These are phyloP conservation scores for Trachurus trachurus DNA, from an alignment of 2,797 vertebrate genomes.

Conservation along the genomic window DNA sequence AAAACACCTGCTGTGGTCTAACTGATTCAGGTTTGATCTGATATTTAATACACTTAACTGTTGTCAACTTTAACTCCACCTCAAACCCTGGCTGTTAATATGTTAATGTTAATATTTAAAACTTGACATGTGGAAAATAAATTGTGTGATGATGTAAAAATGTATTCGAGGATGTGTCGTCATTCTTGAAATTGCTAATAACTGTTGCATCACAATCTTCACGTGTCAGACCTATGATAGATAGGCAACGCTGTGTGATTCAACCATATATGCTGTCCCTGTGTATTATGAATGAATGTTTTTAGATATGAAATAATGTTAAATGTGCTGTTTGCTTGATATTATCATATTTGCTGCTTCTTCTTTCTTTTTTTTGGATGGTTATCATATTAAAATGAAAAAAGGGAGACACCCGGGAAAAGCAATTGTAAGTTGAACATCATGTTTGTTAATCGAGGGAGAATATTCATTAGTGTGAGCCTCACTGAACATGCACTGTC, in stretches of 20 bases:
- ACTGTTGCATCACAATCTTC: neutral
- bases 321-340: neutral
- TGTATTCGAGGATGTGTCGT: neutral
- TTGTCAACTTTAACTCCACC: neutral
- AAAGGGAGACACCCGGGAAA: neutral
- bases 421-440: neutral
- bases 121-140: conserved; percentile 27
- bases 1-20: too few species aligned
- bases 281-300: too few species aligned
- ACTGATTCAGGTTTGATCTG: too few species aligned
- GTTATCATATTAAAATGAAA: neutral
- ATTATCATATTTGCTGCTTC: neutral
- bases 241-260: too few species aligned
- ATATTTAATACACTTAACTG: too few species aligned
- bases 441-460: neutral
- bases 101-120: neutral
- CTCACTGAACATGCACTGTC: neutral
- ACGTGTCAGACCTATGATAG: neutral
- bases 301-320: too few species aligned
- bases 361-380: neutral
- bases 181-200: too few species aligned
- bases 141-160: neutral
- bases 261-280: too few species aligned
- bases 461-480: neutral
- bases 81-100: neutral